These are phyloP conservation scores for Pangasianodon gigas DNA, from an alignment of 2,113 vertebrate species.

Conservation along the genomic window DNA sequence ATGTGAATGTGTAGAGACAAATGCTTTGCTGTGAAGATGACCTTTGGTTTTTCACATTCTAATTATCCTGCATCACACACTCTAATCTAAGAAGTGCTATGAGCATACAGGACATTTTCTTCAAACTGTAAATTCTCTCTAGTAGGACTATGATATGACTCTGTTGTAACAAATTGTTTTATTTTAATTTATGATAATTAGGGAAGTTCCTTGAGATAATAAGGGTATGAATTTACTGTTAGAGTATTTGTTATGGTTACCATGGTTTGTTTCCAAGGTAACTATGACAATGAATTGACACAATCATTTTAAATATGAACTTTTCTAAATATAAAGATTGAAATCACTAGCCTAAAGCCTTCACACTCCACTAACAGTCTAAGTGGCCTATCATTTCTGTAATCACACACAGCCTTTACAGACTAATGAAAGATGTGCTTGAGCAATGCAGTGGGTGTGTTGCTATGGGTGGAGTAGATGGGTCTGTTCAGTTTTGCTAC, in stretches of 20 bases:
- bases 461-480: neutral
- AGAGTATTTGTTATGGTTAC: neutral
- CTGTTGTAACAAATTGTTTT: neutral
- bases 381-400: neutral
- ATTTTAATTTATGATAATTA: neutral
- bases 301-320: neutral
- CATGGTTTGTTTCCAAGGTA: neutral
- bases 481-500: conserved; percentile 20
- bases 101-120: neutral
- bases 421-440: conserved; percentile 5
- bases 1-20: neutral
- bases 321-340: neutral
- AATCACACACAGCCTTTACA: neutral
- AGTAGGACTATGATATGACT: neutral
- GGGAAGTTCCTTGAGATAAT: neutral
- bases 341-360: conserved; percentile 18
- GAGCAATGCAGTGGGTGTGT: neutral
- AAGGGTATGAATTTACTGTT: no score
- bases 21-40: neutral
- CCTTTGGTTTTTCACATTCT: neutral
- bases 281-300: neutral
- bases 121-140: neutral
- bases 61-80: neutral
- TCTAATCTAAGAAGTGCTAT: neutral
- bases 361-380: neutral